phyloP scores from a whole-genome alignment of 1,140 invertebrate genomes.

The Laupala kohalensis region DNA sequence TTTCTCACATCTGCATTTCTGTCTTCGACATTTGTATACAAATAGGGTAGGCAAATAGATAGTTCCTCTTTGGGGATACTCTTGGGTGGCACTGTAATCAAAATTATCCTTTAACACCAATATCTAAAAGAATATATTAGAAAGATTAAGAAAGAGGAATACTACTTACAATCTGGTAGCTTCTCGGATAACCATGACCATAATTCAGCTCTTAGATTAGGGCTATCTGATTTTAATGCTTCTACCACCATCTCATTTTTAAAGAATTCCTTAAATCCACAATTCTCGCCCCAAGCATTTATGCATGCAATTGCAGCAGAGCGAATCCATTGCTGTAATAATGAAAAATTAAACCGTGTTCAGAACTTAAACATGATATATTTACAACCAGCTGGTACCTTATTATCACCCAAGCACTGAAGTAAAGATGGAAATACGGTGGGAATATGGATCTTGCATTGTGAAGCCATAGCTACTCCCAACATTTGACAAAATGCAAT shows the following conservation, averaged over 20 bases:
- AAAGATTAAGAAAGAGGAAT: neutral
- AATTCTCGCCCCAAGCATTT: slow-evolving; percentile 68
- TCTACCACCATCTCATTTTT: slow-evolving; percentile 81
- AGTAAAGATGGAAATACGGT: slow-evolving; percentile 74
- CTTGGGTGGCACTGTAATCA: slow-evolving; percentile 47
- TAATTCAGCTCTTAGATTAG: slow-evolving; percentile 63
- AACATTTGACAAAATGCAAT: slow-evolving; percentile 68
- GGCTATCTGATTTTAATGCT: slow-evolving; percentile 71
- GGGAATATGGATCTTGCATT: slow-evolving; percentile 64
- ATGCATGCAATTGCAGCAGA: slow-evolving; percentile 63
- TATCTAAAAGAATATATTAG: neutral
- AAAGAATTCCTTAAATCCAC: slow-evolving; percentile 68
- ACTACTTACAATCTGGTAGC: slow-evolving; percentile 48
- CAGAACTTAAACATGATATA: too few relatives aligned
- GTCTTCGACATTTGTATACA: slow-evolving; percentile 81
- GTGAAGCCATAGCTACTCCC: slow-evolving; percentile 64
- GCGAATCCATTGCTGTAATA: slow-evolving; percentile 51
- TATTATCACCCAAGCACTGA: slow-evolving; percentile 52
- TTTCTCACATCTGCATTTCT: slow-evolving; percentile 82
- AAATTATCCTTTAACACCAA: neutral
- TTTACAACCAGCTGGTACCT: too few relatives aligned
- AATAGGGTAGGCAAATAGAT: slow-evolving; percentile 54
- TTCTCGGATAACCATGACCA: slow-evolving; percentile 74
- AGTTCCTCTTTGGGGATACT: slow-evolving; percentile 71
- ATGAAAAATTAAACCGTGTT: slow-evolving; percentile 2